Conservation (phyloP, 2,888 invertebrate species). For the Stenodera caucasica region DNA sequence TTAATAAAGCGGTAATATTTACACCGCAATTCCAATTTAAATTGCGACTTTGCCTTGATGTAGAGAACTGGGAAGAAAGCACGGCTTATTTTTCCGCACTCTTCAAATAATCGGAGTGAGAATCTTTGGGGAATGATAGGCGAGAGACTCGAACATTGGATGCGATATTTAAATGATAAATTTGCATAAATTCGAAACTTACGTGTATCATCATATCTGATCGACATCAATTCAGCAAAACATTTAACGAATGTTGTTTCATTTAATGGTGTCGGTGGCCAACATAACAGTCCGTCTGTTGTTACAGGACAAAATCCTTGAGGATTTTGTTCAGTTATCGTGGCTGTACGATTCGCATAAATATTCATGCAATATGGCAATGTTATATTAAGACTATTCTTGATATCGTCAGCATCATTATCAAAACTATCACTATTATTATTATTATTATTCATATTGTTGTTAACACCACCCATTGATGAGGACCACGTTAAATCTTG, state of each 20-base stretch:
- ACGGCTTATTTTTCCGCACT: no score
- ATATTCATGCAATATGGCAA: slow-evolving; percentile 35
- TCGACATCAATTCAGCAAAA: slow-evolving; percentile 75
- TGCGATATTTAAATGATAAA: no score
- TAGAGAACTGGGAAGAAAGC: no score
- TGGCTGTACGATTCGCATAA: slow-evolving; percentile 37
- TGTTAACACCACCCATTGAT: background rate
- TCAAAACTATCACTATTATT: slow-evolving; percentile 5
- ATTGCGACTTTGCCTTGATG: no score
- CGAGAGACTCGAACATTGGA: no score
- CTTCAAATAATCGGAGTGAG: no score
- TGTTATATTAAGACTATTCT: slow-evolving; percentile 34
- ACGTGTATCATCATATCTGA: slow-evolving; percentile 81
- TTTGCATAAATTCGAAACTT: slow-evolving; percentile 57
- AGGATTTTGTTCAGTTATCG: slow-evolving; percentile 33
- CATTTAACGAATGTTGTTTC: slow-evolving; percentile 73
- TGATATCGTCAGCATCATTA: slow-evolving; percentile 33
- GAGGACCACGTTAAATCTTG: slow-evolving; percentile 17
- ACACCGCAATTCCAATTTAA: no score
- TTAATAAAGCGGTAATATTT: no score
- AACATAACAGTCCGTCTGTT: slow-evolving; percentile 79
- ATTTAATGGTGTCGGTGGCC: slow-evolving; percentile 77
- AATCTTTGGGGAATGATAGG: no score
- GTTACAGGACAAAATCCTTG: slow-evolving; percentile 64
- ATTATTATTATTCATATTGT: no score